A percentile compares a stretch with the other conserved stretches of the same genome.
Evolutionary conservation across 2,113 vertebrate species (phyloP).

Genomic region (Helogale parvula): DNA sequence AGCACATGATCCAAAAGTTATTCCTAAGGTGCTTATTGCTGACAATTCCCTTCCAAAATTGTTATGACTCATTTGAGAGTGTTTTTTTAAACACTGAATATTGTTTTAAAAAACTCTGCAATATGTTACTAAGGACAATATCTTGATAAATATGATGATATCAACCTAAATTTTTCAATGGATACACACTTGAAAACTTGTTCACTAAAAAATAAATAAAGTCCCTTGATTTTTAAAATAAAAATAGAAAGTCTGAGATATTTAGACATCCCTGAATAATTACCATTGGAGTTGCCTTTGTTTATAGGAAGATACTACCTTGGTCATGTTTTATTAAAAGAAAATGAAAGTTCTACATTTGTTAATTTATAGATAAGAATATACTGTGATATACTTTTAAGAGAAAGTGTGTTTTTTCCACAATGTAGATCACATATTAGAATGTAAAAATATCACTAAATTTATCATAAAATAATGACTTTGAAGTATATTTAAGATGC

Average conservation of each 20-base stretch:
- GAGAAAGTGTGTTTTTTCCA: background rate
- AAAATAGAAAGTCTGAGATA: background rate
- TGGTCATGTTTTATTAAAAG: background rate
- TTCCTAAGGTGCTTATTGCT: background rate
- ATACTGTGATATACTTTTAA: background rate
- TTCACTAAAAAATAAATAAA: background rate
- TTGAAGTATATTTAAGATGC: background rate
- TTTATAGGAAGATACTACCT: background rate
- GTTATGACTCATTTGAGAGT: background rate
- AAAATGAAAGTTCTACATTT: background rate
- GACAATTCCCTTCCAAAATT: background rate
- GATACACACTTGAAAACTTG: background rate
- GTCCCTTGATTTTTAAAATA: background rate
- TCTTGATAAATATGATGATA: background rate
- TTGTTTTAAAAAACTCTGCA: background rate
- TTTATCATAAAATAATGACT: background rate
- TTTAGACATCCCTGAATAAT: background rate
- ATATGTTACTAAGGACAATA: background rate
- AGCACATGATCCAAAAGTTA: background rate
- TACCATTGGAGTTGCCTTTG: background rate
- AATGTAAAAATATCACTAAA: background rate
- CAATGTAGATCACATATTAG: background rate
- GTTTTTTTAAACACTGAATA: background rate
- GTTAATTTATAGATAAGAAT: background rate
- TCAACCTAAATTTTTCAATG: background rate